A percentile compares a stretch with the other conserved stretches of the same genome.
phyloP scores from a whole-genome alignment of 2,113 vertebrate genomes.

The Aspidoscelis tigris region DNA sequence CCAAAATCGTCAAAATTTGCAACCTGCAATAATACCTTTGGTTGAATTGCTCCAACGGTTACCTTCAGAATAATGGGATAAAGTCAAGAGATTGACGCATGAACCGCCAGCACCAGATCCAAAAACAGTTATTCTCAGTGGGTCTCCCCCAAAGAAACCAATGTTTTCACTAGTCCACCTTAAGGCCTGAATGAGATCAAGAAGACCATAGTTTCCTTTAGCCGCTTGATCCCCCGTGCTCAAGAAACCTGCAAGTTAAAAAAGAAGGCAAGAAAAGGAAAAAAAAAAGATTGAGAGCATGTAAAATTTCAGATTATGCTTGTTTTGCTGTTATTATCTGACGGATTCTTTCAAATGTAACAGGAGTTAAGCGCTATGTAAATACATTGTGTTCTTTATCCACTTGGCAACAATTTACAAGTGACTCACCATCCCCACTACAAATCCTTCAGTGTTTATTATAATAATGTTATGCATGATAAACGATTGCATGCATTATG shows the following conservation, averaged over 20 bases:
- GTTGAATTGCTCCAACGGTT: conserved; percentile 99
- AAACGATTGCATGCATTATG: conserved; percentile 2
- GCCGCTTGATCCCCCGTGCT: conserved; percentile 98
- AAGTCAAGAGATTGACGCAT: conserved; percentile 97
- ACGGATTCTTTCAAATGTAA: conserved; percentile 27
- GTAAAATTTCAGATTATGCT: conserved; percentile 18
- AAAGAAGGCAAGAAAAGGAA: conserved; percentile 40
- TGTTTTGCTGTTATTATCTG: conserved; percentile 25
- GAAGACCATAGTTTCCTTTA: conserved; percentile 96
- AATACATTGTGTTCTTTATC: conserved; percentile 7
- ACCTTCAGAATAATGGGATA: conserved; percentile 99
- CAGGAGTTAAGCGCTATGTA: background rate
- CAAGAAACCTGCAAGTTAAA: conserved; percentile 86
- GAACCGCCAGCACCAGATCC: conserved; percentile 98
- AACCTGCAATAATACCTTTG: conserved; percentile 94
- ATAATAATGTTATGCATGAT: conserved; percentile 22
- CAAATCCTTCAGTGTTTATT: background rate
- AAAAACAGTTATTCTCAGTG: conserved; percentile 97
- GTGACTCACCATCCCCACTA: conserved; percentile 25
- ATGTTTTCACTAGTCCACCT: conserved; percentile 99
- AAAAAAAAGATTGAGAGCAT: conserved; percentile 48
- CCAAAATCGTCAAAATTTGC: conserved; percentile 89
- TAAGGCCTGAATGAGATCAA: conserved; percentile 97
- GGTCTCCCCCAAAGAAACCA: conserved; percentile 97
- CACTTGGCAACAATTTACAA: conserved; percentile 31